These are phyloP conservation scores for Danionella cerebrum DNA, from an alignment of 2,113 vertebrate species.

Conservation along the genomic window DNA sequence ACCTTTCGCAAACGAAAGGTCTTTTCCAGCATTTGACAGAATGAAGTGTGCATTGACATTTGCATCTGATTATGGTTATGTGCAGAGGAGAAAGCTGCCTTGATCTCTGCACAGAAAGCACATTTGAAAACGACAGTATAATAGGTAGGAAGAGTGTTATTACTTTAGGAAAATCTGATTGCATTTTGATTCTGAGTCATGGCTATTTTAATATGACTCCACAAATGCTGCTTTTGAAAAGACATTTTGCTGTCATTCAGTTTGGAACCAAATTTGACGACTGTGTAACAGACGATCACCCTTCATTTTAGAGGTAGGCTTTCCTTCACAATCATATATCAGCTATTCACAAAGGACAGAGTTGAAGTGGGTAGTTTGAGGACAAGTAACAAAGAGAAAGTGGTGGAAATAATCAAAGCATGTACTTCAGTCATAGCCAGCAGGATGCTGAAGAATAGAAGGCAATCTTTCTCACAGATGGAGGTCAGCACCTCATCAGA, in stretches of 20 bases:
- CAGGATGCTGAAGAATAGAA: conserved; percentile 3
- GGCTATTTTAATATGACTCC: background rate
- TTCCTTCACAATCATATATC: background rate
- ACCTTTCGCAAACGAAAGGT: background rate
- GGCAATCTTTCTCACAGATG: background rate
- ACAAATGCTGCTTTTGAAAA: background rate
- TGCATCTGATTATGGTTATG: conserved; percentile 45
- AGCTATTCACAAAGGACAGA: background rate
- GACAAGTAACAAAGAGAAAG: background rate
- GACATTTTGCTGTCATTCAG: background rate
- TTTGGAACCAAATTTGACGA: background rate
- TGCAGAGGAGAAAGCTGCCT: background rate
- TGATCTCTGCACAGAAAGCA: background rate
- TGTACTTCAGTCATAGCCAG: background rate
- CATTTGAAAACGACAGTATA: background rate
- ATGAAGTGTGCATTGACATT: conserved; percentile 19
- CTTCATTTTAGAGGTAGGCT: background rate
- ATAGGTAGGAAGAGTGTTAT: conserved; percentile 1
- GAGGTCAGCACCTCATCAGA: too few relatives aligned
- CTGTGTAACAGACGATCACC: background rate
- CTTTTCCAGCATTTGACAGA: background rate
- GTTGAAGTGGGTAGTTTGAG: background rate
- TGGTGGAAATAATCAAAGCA: background rate
- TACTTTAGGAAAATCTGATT: background rate
- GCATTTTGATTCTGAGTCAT: background rate